phyloP scores from a whole-genome alignment of 2,113 vertebrate species.

The Lipotes vexillifer region DNA sequence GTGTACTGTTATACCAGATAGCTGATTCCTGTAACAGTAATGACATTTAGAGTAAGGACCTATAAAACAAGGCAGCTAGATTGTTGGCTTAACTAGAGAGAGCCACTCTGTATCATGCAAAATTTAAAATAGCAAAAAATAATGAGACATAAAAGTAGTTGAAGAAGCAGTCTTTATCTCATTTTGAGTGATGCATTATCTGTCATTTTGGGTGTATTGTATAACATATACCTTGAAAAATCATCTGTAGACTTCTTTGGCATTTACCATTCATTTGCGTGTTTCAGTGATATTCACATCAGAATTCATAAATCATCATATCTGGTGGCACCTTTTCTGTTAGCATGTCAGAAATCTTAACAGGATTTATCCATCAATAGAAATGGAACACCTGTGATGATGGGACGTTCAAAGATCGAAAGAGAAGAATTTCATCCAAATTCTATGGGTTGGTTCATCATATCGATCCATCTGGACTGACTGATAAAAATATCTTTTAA shows the following conservation, averaged over 20 bases:
- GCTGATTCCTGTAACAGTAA: background rate
- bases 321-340: background rate
- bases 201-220: background rate
- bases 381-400: background rate
- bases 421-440: background rate
- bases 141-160: background rate
- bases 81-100: background rate
- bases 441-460: background rate
- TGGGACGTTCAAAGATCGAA: background rate
- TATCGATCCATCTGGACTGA: background rate
- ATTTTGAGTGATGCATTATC: background rate
- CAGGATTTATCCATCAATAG: background rate
- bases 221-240: background rate
- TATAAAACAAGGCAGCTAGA: background rate
- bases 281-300: background rate
- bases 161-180: background rate
- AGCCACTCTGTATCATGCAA: background rate
- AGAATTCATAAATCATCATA: background rate
- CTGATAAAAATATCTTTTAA: conserved; percentile 9
- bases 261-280: background rate
- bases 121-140: background rate
- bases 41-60: background rate
- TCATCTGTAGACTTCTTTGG: background rate
- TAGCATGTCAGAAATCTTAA: background rate
- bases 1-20: background rate